These are phyloP conservation scores for Apamea epomidion DNA, from an alignment of 2,888 invertebrate genomes.

Conservation along the genomic window DNA sequence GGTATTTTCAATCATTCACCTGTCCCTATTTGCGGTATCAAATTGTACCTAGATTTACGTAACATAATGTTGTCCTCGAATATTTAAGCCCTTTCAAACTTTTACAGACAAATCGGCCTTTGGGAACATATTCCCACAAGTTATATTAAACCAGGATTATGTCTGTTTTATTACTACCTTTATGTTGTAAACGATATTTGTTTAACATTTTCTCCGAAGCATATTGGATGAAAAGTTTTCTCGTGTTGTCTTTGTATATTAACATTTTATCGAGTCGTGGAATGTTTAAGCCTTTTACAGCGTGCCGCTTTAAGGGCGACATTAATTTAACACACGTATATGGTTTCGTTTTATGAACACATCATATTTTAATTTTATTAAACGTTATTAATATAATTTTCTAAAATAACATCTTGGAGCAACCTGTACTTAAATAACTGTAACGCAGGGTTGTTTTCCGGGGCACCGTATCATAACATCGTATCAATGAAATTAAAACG, in stretches of 20 bases:
- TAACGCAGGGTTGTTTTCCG: background rate
- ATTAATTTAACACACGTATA: background rate
- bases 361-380: background rate
- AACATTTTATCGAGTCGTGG: slow-evolving; percentile 24
- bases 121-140: slow-evolving; percentile 31
- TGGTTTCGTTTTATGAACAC: background rate
- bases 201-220: slow-evolving; percentile 13
- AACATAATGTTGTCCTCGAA: slow-evolving; percentile 14
- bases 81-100: slow-evolving; percentile 32
- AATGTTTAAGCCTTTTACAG: background rate
- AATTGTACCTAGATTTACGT: background rate
- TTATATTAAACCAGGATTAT: slow-evolving; percentile 42
- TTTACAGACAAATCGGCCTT: slow-evolving; percentile 42
- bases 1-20: background rate
- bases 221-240: slow-evolving; percentile 34
- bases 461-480: too few species aligned
- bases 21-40: background rate
- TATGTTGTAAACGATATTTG: slow-evolving; percentile 37
- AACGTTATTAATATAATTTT: background rate
- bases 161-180: slow-evolving; percentile 35
- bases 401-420: background rate
- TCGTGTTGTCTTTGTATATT: background rate
- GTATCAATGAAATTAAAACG: too few species aligned
- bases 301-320: background rate
- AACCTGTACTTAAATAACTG: background rate